Evolutionary conservation across 2,888 invertebrate species (phyloP).

Genomic region (Hydrotaea cyrtoneurina): DNA sequence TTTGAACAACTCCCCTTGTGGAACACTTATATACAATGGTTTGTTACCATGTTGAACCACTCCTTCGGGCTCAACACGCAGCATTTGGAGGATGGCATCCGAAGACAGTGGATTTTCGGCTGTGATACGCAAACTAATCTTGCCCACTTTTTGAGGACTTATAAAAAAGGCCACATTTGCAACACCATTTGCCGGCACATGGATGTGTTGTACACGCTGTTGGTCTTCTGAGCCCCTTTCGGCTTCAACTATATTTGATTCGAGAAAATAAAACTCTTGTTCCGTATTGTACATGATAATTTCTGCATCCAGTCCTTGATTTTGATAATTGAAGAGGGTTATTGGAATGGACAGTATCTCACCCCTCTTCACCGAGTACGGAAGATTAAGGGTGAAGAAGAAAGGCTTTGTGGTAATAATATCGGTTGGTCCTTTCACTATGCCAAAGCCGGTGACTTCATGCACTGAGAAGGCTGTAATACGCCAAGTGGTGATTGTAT

Average conservation of each 20-base stretch:
- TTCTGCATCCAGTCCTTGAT: slow-evolving; percentile 87
- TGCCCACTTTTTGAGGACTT: slow-evolving; percentile 85
- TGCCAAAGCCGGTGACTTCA: slow-evolving; percentile 86
- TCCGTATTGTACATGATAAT: slow-evolving; percentile 90
- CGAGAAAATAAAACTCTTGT: slow-evolving; percentile 86
- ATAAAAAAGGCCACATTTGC: slow-evolving; percentile 86
- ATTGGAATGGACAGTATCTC: slow-evolving; percentile 93
- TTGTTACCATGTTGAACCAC: slow-evolving; percentile 81
- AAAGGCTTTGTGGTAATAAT: slow-evolving; percentile 88
- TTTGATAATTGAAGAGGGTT: slow-evolving; percentile 92
- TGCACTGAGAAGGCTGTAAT: slow-evolving; percentile 89
- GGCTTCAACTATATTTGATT: too few relatives aligned
- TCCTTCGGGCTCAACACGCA: slow-evolving; percentile 87
- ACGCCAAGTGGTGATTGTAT: slow-evolving; percentile 90
- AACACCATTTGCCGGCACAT: slow-evolving; percentile 87
- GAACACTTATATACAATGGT: background rate
- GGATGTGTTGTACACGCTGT: slow-evolving; percentile 63
- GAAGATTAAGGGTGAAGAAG: slow-evolving; percentile 87
- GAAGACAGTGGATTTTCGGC: slow-evolving; percentile 81
- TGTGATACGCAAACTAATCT: slow-evolving; percentile 84
- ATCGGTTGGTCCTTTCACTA: slow-evolving; percentile 82
- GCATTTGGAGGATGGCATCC: slow-evolving; percentile 85
- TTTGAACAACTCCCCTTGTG: background rate
- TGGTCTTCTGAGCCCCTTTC: too few relatives aligned
- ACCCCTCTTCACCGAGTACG: slow-evolving; percentile 88